phyloP scores from a whole-genome alignment of 2,888 invertebrate species.

The Slavum lentiscoides region DNA sequence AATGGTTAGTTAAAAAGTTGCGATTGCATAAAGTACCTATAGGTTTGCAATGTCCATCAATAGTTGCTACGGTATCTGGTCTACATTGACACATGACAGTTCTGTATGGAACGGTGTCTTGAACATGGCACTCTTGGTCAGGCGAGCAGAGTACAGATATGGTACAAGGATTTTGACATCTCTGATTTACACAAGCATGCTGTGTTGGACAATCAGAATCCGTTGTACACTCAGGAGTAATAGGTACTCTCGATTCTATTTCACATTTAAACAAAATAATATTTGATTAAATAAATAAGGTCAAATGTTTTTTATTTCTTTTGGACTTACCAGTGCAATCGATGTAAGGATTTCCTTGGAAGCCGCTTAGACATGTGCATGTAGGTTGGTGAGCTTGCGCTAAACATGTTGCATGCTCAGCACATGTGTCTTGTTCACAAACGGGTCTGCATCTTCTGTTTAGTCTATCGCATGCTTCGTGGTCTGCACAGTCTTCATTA shows the following conservation, averaged over 20 bases:
- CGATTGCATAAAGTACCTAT: constrained; percentile 57
- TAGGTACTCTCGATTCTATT: constrained; percentile 56
- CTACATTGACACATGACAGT: constrained; percentile 87
- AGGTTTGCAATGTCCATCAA: constrained; percentile 71
- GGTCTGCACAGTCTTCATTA: constrained; percentile 84
- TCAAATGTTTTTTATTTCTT: constrained; percentile 55
- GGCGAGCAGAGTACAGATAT: constrained; percentile 72
- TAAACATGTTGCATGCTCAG: constrained; percentile 74
- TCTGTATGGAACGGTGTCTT: constrained; percentile 77
- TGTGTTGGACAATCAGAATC: constrained; percentile 78
- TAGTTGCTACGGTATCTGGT: constrained; percentile 75
- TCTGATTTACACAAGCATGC: constrained; percentile 75
- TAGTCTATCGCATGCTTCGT: constrained; percentile 81
- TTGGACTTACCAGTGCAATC: constrained; percentile 66
- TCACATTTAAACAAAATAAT: neutral
- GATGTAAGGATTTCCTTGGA: constrained; percentile 77
- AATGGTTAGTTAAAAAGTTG: neutral
- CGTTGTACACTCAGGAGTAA: constrained; percentile 68
- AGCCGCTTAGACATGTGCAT: constrained; percentile 77
- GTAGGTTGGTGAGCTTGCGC: constrained; percentile 76
- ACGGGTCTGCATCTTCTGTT: constrained; percentile 82
- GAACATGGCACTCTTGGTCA: constrained; percentile 77
- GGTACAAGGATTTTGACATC: constrained; percentile 78
- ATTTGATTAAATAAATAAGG: neutral
- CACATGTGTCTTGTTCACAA: constrained; percentile 81